A percentile compares a stretch with the other conserved stretches of the same genome.
Conservation (phyloP, 2,797 vertebrate species). For the Melanitta fusca region DNA sequence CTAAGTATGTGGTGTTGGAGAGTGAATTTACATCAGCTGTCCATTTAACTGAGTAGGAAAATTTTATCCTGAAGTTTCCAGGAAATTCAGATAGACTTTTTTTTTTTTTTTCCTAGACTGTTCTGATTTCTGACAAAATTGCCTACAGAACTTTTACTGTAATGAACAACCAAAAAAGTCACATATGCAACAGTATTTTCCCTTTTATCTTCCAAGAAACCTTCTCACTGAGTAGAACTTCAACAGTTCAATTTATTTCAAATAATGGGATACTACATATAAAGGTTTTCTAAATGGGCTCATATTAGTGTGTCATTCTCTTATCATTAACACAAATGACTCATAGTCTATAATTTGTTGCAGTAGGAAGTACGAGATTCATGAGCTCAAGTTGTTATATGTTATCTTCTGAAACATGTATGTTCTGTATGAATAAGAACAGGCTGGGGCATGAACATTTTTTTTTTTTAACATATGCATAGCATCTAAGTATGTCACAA, state of each 20-base stretch:
- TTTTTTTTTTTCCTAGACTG: background rate
- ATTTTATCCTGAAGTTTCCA: background rate
- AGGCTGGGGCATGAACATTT: background rate
- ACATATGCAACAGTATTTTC: background rate
- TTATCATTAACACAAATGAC: background rate
- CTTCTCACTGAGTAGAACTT: background rate
- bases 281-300: background rate
- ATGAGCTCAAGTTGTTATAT: background rate
- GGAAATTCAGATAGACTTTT: background rate
- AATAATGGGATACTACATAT: background rate
- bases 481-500: background rate
- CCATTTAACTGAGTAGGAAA: background rate
- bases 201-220: background rate
- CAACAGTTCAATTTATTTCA: background rate
- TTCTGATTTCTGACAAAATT: background rate
- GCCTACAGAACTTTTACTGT: background rate
- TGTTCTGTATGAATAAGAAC: background rate
- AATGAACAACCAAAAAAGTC: background rate
- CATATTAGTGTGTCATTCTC: background rate
- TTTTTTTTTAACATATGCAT: background rate
- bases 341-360: background rate
- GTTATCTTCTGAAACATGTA: background rate
- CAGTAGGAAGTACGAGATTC: slow-evolving; percentile 14
- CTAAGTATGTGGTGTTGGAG: background rate
- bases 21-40: background rate